These are phyloP conservation scores for Columba guinea DNA, from an alignment of 2,797 vertebrate genomes.

Conservation along the genomic window DNA sequence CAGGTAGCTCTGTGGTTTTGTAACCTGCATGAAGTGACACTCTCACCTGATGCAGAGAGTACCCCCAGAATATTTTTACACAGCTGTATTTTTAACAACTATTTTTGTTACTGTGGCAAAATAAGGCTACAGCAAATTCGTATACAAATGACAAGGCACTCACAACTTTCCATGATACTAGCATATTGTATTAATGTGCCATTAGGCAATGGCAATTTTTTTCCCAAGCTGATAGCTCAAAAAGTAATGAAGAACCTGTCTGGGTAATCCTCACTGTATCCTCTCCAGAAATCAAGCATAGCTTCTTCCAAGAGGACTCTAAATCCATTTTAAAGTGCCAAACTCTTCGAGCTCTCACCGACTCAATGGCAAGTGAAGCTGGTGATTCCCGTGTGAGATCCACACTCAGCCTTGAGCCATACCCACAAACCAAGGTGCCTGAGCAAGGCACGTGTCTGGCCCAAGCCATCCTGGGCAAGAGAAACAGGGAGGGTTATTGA, in stretches of 20 bases:
- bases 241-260: not conserved
- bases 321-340: not conserved
- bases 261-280: not conserved
- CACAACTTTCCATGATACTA: not conserved
- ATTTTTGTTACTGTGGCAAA: not conserved
- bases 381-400: not conserved
- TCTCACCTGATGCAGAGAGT: not conserved
- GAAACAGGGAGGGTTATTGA: not conserved
- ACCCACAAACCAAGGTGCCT: not conserved
- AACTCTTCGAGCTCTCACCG: not conserved
- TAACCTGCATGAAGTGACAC: not conserved
- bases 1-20: not conserved
- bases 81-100: not conserved
- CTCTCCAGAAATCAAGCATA: not conserved
- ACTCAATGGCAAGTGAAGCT: not conserved
- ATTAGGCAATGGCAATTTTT: not conserved
- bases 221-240: not conserved
- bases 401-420: not conserved
- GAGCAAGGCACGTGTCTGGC: not conserved
- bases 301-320: not conserved
- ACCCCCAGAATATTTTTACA: not conserved
- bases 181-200: not conserved
- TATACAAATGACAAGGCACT: not conserved
- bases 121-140: not conserved
- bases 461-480: rapidly evolving